Evolutionary conservation across 1,140 invertebrate genomes (phyloP).

Genomic region (Semibalanus balanoides): DNA sequence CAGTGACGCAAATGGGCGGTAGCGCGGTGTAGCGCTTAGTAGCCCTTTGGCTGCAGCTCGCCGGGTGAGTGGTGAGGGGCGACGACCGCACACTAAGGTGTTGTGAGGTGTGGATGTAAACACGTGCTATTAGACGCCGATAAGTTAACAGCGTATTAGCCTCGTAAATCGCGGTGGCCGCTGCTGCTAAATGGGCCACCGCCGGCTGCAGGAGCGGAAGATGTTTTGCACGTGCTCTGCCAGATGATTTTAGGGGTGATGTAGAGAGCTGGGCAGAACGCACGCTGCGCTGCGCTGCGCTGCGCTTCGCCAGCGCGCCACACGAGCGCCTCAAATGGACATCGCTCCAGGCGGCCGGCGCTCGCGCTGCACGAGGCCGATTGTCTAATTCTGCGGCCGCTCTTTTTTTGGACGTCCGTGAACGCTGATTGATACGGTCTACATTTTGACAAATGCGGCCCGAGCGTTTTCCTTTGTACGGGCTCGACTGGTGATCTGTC

Average conservation of each 20-base stretch:
- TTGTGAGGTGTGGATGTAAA: neutral
- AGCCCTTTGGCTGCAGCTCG: neutral
- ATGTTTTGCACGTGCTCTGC: too few species aligned
- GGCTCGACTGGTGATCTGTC: neutral
- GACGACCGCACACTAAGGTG: neutral
- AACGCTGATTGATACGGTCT: neutral
- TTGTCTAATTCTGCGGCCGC: neutral
- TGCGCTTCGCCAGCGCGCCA: neutral
- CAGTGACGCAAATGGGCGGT: neutral
- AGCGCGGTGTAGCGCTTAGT: neutral
- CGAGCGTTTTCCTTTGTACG: neutral
- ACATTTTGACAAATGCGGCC: neutral
- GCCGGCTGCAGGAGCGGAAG: too few species aligned
- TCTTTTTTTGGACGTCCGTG: neutral
- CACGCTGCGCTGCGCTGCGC: too few species aligned
- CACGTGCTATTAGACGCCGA: neutral
- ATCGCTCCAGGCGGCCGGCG: too few species aligned
- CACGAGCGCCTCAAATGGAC: neutral
- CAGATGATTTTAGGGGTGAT: too few species aligned
- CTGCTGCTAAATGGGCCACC: too few species aligned
- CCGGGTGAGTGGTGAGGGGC: neutral
- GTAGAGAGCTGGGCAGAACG: too few species aligned
- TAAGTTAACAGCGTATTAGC: neutral
- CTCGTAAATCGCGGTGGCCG: too few species aligned
- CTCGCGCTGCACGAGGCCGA: neutral